These are phyloP conservation scores for Andinoacara biseriatus DNA, from an alignment of 2,113 vertebrate species.

Conservation along the genomic window DNA sequence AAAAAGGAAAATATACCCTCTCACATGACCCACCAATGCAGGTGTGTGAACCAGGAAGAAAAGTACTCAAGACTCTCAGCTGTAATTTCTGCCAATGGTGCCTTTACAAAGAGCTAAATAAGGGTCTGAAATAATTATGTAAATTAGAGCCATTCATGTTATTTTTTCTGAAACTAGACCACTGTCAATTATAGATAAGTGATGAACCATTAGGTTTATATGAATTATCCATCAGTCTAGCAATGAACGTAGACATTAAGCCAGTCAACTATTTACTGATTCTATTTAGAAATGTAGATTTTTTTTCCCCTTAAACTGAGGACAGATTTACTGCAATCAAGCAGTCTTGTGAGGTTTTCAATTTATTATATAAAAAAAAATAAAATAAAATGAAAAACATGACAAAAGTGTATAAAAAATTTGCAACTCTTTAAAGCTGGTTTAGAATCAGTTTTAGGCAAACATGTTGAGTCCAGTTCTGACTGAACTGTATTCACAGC, in stretches of 20 bases:
- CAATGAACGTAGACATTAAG: background rate
- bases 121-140: slow-evolving; percentile 1
- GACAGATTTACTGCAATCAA: background rate
- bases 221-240: slow-evolving; percentile 34
- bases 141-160: slow-evolving; percentile 20
- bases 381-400: background rate
- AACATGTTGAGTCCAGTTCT: background rate
- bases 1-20: background rate
- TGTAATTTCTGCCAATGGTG: background rate
- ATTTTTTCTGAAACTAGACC: slow-evolving; percentile 34
- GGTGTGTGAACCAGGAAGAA: background rate
- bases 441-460: background rate
- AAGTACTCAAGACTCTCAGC: background rate
- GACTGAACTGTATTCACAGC: background rate
- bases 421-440: background rate
- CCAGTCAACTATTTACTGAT: background rate
- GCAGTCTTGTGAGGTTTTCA: background rate
- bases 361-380: background rate
- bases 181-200: slow-evolving; percentile 55
- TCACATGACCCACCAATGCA: background rate
- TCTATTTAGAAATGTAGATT: background rate
- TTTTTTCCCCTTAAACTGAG: background rate
- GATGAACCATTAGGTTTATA: slow-evolving; percentile 49
- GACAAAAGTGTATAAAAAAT: background rate
- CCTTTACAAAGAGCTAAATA: background rate